Evolutionary conservation across 2,113 vertebrate species (phyloP).

Genomic region (Eurystomus gularis): DNA sequence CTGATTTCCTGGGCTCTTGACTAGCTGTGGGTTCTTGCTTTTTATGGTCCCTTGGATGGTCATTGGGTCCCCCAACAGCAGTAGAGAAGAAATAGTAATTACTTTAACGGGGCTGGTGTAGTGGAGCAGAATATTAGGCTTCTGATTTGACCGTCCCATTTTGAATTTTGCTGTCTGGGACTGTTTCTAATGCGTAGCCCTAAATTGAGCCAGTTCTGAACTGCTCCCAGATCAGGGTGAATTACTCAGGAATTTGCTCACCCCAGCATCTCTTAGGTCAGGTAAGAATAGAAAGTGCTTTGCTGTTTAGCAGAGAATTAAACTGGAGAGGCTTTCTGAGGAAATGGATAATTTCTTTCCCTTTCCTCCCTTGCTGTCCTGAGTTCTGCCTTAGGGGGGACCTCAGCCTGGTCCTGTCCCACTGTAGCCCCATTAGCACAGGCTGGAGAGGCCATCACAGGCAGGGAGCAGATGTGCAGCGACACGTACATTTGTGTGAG

Average conservation of each 20-base stretch:
- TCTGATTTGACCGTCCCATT: neutral
- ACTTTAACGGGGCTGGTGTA: neutral
- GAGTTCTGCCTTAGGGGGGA: neutral
- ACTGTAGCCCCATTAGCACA: neutral
- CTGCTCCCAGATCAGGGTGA: fast-evolving
- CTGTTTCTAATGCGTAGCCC: neutral
- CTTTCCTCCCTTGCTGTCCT: neutral
- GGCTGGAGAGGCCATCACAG: neutral
- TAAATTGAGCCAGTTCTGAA: neutral
- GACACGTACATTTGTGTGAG: neutral
- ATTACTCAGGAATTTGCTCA: neutral
- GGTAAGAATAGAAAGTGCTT: neutral
- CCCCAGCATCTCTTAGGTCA: neutral
- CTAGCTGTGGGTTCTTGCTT: neutral
- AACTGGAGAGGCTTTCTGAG: neutral
- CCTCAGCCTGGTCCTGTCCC: neutral
- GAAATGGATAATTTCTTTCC: neutral
- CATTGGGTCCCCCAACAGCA: neutral
- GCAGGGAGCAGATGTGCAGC: neutral
- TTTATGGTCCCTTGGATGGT: neutral
- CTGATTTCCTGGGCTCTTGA: neutral
- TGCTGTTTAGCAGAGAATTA: neutral
- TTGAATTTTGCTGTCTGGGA: neutral
- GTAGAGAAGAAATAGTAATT: neutral
- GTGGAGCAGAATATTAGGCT: neutral